phyloP scores from a whole-genome alignment of 2,113 vertebrate species.

The Gasterosteus aculeatus region DNA sequence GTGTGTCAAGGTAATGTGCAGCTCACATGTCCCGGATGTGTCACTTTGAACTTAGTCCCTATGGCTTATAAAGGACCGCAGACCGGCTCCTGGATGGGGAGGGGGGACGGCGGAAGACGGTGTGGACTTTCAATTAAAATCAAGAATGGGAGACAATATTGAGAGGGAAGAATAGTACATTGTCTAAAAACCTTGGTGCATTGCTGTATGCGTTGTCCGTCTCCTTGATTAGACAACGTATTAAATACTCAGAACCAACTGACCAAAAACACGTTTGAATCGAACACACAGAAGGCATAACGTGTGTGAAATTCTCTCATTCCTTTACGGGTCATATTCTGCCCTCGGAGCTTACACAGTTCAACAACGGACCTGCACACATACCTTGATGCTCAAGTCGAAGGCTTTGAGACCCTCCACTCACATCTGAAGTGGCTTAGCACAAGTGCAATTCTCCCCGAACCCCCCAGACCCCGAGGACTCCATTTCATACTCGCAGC shows the following conservation, averaged over 20 bases:
- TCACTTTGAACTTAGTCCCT: slow-evolving; percentile 94
- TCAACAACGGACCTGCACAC: slow-evolving; percentile 78
- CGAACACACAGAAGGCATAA: slow-evolving; percentile 62
- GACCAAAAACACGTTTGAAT: slow-evolving; percentile 60
- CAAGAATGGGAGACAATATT: slow-evolving; percentile 26
- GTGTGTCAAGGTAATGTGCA: slow-evolving; percentile 96
- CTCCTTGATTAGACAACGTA: slow-evolving; percentile 35
- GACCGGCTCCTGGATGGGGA: slow-evolving; percentile 53
- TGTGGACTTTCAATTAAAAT: slow-evolving; percentile 64
- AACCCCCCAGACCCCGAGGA: slow-evolving; percentile 77
- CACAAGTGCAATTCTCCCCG: slow-evolving; percentile 78
- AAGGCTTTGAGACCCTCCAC: slow-evolving; percentile 79
- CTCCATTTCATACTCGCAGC: slow-evolving; percentile 77
- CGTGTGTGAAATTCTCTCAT: slow-evolving; percentile 66
- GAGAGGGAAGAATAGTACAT: slow-evolving; percentile 20
- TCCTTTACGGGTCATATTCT: slow-evolving; percentile 64
- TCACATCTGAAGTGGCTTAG: slow-evolving; percentile 80
- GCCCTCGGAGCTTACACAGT: slow-evolving; percentile 74
- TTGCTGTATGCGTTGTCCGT: slow-evolving; percentile 23
- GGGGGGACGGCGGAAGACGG: no score
- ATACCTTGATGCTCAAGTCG: slow-evolving; percentile 76
- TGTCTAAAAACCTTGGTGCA: slow-evolving; percentile 18
- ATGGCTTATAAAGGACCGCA: slow-evolving; percentile 40
- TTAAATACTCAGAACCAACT: slow-evolving; percentile 20
- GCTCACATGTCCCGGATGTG: slow-evolving; percentile 89